Percentiles rank a stretch among this genome's conserved stretches.
phyloP scores from a whole-genome alignment of 2,797 vertebrate genomes.

The Macropodus opercularis region DNA sequence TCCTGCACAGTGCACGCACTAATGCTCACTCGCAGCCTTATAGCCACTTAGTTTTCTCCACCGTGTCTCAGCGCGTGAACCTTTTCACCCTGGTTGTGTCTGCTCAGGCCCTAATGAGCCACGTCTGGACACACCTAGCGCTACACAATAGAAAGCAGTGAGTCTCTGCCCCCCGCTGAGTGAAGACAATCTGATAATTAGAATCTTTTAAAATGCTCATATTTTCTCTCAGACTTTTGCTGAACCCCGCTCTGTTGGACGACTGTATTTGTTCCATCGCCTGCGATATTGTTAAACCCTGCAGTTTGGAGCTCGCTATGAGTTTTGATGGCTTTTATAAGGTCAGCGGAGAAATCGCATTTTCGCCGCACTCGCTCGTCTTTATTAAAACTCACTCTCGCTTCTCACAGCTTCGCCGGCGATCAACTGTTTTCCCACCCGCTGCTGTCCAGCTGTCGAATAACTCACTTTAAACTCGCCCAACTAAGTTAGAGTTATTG shows the following conservation, averaged over 20 bases:
- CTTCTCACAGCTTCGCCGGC: conserved; percentile 36
- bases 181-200: conserved; percentile 22
- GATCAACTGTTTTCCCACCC: conserved; percentile 39
- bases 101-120: conserved; percentile 18
- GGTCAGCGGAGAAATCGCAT: conserved; percentile 61
- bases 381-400: conserved; percentile 63
- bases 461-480: conserved; percentile 55
- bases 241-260: background rate
- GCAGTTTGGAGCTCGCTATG: conserved; percentile 10
- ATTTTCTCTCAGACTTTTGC: conserved; percentile 9
- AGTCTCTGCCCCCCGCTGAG: conserved; percentile 7
- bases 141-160: background rate
- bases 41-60: conserved; percentile 25
- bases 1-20: conserved; percentile 17
- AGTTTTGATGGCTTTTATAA: conserved; percentile 46
- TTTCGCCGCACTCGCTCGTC: conserved; percentile 19
- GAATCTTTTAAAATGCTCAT: conserved; percentile 2
- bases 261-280: conserved; percentile 23
- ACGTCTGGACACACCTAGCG: conserved; percentile 5
- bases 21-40: background rate
- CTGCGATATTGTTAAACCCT: conserved; percentile 36
- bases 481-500: conserved; percentile 66
- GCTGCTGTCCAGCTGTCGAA: conserved; percentile 60
- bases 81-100: conserved; percentile 11
- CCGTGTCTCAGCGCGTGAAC: conserved; percentile 17